Percentiles rank a stretch among this genome's conserved stretches.
phyloP scores from a whole-genome alignment of 2,888 invertebrate species.

The Pyrrhia umbra region DNA sequence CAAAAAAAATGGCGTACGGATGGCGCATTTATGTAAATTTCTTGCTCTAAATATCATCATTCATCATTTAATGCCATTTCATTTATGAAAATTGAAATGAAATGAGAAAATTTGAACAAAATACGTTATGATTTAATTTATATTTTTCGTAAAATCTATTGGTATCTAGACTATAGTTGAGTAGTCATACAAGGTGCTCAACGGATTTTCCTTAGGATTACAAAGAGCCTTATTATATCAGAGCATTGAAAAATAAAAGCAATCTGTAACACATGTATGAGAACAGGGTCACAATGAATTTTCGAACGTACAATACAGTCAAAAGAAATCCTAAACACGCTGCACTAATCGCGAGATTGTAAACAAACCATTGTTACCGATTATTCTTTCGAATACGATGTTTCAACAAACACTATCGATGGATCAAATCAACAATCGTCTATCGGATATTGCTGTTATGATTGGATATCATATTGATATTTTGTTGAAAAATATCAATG shows the following conservation, averaged over 20 bases:
- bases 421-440: conserved; percentile 32
- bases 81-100: no score
- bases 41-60: no score
- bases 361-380: conserved; percentile 46
- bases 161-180: no score
- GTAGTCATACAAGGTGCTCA: no score
- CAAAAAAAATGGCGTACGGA: no score
- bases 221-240: background rate
- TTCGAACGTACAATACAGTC: conserved; percentile 3
- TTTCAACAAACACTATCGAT: conserved; percentile 50
- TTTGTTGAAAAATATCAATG: conserved; percentile 19
- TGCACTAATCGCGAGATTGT: conserved; percentile 15
- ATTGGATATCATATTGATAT: conserved; percentile 15
- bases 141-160: no score
- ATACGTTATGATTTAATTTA: no score
- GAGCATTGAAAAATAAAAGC: background rate
- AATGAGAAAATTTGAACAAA: no score
- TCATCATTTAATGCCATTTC: no score
- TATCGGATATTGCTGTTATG: conserved; percentile 45
- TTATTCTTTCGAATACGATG: conserved; percentile 42
- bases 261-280: background rate
- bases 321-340: conserved; percentile 20
- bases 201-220: background rate
- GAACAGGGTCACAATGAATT: background rate
- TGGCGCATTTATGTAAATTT: no score